Base-by-base conservation (phyloP, 2,888 invertebrate genomes). In the Psylliodes chrysocephalus region DNA sequence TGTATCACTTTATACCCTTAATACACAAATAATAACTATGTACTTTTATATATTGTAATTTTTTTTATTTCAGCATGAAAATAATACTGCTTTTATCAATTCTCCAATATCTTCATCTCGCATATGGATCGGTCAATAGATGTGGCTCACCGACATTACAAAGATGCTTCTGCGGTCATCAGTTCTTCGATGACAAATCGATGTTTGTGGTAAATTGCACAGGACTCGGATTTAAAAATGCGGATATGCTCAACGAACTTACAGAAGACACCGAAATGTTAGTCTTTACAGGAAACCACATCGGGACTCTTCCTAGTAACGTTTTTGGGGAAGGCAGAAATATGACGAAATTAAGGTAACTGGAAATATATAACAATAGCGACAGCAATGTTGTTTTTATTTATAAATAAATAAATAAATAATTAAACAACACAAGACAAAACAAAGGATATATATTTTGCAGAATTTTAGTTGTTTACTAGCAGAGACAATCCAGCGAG, bases 201-300 rank as follows among this genome's bases (percentile, higher is more conserved):
- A 67, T 71, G 22, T 90, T 85, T 70, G 84, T 90, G 6, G 91
- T 91, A 0, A 91, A 92, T 78, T 92, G 92, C 77, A 91, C 91
- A 0, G 84, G 89, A 73, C 81, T 86, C 0, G 85, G 85, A 1
- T 88, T 92, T 71, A 84, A 76, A 0, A 84, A 86, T 65, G 86
- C 88, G 0, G 82, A 83, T 12, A 85, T 90, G 70, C 79, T 92
- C 14, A 82, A 85, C 71, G 84, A 85, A 55, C 84, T 92, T 65
- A 91, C 92, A 0, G 82, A 84, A 12, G 84, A 89, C 70, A 90
- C 90, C 2, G 86, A 90, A 81, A 87, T 89, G 33, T 80, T 92
- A 1, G 88, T 92, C 64, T 92, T 91, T 75, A 88, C 87, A 1
- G 92, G 92, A 8, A 92, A 92, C 75, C 79, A 85, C 68, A 83